Percentiles rank a stretch among this genome's conserved stretches.
These are phyloP conservation scores for Diachasma alloeum DNA, from an alignment of 1,140 invertebrate species.

Conservation along the genomic window DNA sequence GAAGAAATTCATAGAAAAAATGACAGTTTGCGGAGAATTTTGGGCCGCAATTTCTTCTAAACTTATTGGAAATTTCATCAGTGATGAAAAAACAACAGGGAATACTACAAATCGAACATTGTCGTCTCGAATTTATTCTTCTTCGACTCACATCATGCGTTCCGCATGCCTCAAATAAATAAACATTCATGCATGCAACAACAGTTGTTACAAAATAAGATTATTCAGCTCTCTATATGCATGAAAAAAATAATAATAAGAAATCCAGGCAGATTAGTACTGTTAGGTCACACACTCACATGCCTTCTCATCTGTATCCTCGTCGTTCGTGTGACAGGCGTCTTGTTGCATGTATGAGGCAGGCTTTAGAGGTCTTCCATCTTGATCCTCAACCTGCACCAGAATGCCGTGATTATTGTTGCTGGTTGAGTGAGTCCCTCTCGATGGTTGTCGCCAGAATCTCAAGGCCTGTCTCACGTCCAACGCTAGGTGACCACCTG, in stretches of 20 bases:
- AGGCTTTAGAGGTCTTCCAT: constrained; percentile 66
- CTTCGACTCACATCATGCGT: background rate
- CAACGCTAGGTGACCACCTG: constrained; percentile 54
- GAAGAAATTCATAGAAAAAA: too few species aligned
- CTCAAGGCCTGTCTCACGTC: constrained; percentile 54
- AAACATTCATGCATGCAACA: background rate
- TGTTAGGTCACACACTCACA: constrained; percentile 66
- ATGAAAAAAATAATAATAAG: constrained; percentile 32
- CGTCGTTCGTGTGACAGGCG: constrained; percentile 51
- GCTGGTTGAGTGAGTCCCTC: constrained; percentile 50
- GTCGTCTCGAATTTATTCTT: too few species aligned
- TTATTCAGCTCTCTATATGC: constrained; percentile 11
- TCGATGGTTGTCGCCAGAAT: constrained; percentile 49
- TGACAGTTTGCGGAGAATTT: too few species aligned
- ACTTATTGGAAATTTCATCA: too few species aligned
- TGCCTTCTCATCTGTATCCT: constrained; percentile 60
- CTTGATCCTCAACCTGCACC: constrained; percentile 72
- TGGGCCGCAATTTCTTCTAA: too few species aligned
- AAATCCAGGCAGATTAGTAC: constrained; percentile 54
- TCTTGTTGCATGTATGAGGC: constrained; percentile 65
- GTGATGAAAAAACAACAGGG: too few species aligned
- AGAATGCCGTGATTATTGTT: constrained; percentile 68
- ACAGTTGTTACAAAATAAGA: background rate
- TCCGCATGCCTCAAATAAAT: background rate
- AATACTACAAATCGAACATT: too few species aligned